phyloP scores from a whole-genome alignment of 2,888 invertebrate genomes.

The Caradrina clavipalpis region DNA sequence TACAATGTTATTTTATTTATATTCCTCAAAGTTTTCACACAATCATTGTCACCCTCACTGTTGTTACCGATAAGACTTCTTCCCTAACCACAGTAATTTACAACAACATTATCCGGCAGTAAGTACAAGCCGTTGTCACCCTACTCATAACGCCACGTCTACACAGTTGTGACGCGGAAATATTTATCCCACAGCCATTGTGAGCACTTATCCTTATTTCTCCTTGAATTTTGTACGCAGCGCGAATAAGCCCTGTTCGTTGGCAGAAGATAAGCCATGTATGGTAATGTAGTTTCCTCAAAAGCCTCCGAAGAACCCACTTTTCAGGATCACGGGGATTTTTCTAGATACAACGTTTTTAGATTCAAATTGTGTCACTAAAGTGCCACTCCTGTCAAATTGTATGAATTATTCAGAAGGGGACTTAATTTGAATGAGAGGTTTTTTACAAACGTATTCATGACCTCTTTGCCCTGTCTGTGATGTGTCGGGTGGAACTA shows the following conservation, averaged over 20 bases:
- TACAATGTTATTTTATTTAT: background rate
- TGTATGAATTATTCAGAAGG: conserved; percentile 65
- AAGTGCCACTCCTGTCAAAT: conserved; percentile 64
- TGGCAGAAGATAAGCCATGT: conserved; percentile 55
- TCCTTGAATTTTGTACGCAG: conserved; percentile 64
- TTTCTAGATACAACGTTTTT: conserved; percentile 63
- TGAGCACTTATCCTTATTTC: conserved; percentile 64
- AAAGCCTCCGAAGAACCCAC: conserved; percentile 49
- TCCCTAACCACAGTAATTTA: background rate
- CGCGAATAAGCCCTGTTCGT: conserved; percentile 47
- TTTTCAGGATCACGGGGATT: conserved; percentile 60
- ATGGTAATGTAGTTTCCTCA: conserved; percentile 59
- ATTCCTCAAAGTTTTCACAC: background rate
- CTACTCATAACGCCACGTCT: conserved; percentile 47
- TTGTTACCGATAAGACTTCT: background rate
- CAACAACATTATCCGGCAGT: conserved; percentile 15
- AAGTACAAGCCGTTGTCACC: conserved; percentile 27
- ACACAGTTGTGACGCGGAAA: conserved; percentile 57
- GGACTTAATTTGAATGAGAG: conserved; percentile 68
- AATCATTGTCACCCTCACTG: background rate
- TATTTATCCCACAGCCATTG: conserved; percentile 62
- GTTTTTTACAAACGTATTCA: conserved; percentile 65
- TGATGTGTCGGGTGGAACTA: conserved; percentile 27
- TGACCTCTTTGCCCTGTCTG: conserved; percentile 51
- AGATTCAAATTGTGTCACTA: conserved; percentile 61